Percentiles rank a stretch among this genome's conserved stretches.
Conservation (phyloP, 2,888 invertebrate genomes). For the Aethes cnicana region DNA sequence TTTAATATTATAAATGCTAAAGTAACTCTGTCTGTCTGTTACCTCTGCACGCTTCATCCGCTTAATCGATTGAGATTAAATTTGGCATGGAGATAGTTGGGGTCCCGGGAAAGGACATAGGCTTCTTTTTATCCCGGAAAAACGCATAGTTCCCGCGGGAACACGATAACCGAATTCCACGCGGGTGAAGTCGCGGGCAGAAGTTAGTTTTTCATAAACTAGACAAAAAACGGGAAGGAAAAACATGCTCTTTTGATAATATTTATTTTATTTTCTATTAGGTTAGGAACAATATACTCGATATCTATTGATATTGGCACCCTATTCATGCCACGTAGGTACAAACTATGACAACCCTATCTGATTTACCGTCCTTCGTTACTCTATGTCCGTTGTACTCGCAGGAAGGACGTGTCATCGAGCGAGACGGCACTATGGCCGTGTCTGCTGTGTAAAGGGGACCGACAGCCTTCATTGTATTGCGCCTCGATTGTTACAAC, state of each 20-base stretch:
- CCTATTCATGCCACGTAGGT: slow-evolving; percentile 54
- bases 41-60: too few relatives aligned
- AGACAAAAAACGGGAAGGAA: too few relatives aligned
- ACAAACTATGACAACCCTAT: slow-evolving; percentile 48
- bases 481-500: slow-evolving; percentile 68
- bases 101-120: too few relatives aligned
- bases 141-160: too few relatives aligned
- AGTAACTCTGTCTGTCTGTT: too few relatives aligned
- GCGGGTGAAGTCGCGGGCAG: too few relatives aligned
- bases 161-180: too few relatives aligned
- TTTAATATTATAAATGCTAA: too few relatives aligned
- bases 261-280: slow-evolving; percentile 9
- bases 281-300: slow-evolving; percentile 8
- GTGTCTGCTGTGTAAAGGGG: slow-evolving; percentile 62
- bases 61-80: too few relatives aligned
- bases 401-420: slow-evolving; percentile 72
- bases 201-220: too few relatives aligned
- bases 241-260: slow-evolving; percentile 19
- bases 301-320: slow-evolving; percentile 42
- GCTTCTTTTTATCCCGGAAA: too few relatives aligned
- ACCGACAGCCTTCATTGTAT: slow-evolving; percentile 68
- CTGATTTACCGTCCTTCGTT: slow-evolving; percentile 46
- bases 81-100: too few relatives aligned
- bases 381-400: slow-evolving; percentile 59
- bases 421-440: slow-evolving; percentile 69